Conservation (phyloP, 2,113 vertebrate species). For the Typhlomys cinereus region DNA sequence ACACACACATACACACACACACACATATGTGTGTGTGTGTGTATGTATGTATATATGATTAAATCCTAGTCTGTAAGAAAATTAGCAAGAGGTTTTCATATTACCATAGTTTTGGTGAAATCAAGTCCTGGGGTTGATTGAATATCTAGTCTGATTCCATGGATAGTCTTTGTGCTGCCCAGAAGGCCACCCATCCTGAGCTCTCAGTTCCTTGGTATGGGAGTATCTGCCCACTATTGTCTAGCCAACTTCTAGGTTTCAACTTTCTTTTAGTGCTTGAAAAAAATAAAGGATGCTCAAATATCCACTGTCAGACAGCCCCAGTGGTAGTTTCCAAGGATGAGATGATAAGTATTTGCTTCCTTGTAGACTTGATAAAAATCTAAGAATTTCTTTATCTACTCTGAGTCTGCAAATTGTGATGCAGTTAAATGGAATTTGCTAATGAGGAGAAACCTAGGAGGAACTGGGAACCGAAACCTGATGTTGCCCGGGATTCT, state of each 20-base stretch:
- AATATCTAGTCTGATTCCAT: not conserved
- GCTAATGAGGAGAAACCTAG: not conserved
- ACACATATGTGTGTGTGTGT: not conserved
- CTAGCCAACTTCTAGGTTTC: not conserved
- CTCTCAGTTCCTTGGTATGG: not conserved
- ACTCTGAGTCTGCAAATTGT: not conserved
- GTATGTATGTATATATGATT: not conserved
- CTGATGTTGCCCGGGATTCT: not conserved
- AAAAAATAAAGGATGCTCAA: not conserved
- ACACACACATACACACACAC: not conserved
- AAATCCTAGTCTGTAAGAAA: not conserved
- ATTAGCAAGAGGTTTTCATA: not conserved
- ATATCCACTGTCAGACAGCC: not conserved
- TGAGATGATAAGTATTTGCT: conserved; percentile 8
- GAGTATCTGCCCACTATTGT: not conserved
- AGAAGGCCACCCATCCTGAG: not conserved
- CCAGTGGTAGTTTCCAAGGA: not conserved
- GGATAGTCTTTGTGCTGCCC: not conserved
- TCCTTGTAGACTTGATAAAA: conserved; percentile 20
- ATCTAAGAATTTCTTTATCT: not conserved
- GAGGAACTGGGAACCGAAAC: not conserved
- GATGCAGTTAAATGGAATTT: conserved; percentile 18
- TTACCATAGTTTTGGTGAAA: not conserved
- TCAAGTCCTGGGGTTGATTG: not conserved
- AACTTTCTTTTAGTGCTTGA: not conserved